Evolutionary conservation across 2,113 vertebrate species (phyloP).

Genomic region (Ciconia maguari): DNA sequence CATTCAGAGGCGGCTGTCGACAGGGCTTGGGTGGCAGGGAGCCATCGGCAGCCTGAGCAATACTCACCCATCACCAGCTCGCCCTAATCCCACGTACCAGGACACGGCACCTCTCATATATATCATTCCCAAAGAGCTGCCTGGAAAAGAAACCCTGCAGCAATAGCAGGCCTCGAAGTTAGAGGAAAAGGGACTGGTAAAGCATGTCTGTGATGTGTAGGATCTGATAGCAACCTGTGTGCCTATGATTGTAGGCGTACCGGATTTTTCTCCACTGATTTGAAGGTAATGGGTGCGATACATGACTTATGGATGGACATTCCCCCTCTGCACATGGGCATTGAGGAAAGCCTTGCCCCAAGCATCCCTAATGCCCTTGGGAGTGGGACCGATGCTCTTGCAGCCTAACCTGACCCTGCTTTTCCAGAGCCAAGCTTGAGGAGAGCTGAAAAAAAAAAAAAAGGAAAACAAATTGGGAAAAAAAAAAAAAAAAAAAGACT

Average conservation of each 20-base stretch:
- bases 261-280: not conserved
- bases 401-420: not conserved
- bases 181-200: not conserved
- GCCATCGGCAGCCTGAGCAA: not conserved
- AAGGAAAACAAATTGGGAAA: not conserved
- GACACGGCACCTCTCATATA: not conserved
- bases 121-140: not conserved
- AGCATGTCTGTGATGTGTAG: not conserved
- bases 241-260: not conserved
- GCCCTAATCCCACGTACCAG: not conserved
- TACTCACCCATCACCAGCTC: not conserved
- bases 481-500: not conserved
- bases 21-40: not conserved
- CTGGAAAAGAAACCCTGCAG: not conserved
- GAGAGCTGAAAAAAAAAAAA: not conserved
- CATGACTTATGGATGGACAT: not conserved
- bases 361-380: not conserved
- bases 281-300: not conserved
- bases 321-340: not conserved
- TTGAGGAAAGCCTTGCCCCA: not conserved
- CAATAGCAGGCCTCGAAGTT: not conserved
- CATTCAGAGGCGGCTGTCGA: not conserved
- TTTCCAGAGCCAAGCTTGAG: not conserved
- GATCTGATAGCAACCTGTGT: not conserved
- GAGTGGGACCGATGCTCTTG: not conserved